These are phyloP conservation scores for Anthonomus grandis DNA, from an alignment of 1,140 invertebrate genomes.

Conservation along the genomic window DNA sequence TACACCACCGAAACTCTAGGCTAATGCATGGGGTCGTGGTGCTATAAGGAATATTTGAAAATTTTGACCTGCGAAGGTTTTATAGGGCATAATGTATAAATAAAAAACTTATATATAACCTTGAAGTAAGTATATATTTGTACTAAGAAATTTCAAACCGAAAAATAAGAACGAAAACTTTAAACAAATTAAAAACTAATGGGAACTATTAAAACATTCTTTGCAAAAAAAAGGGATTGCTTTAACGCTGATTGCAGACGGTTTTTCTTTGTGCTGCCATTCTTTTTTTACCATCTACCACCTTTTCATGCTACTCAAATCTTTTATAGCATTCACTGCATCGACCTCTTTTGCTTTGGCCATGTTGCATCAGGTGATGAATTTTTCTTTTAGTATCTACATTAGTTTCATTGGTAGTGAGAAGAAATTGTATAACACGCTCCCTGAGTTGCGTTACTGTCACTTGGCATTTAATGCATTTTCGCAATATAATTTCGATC, in stretches of 20 bases:
- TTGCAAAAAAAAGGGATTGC: neutral
- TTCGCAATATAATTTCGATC: slow-evolving; percentile 8
- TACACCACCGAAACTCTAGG: neutral
- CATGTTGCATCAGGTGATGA: slow-evolving; percentile 11
- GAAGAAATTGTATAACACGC: neutral
- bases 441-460: slow-evolving; percentile 11
- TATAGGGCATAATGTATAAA: neutral
- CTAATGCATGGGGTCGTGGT: neutral
- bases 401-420: neutral
- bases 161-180: neutral
- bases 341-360: neutral
- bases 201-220: slow-evolving; percentile 6
- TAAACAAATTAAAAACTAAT: slow-evolving; percentile 3
- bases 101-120: neutral
- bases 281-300: slow-evolving; percentile 14
- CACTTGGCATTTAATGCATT: slow-evolving; percentile 6
- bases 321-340: slow-evolving; percentile 6
- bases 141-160: neutral
- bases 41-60: neutral
- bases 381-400: neutral
- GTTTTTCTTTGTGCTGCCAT: slow-evolving; percentile 7
- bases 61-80: neutral
- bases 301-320: slow-evolving; percentile 1
- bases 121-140: slow-evolving; percentile 7
- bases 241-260: slow-evolving; percentile 5